These are phyloP conservation scores for Heterocephalus glaber DNA, from an alignment of 2,113 vertebrate species.

Conservation along the genomic window DNA sequence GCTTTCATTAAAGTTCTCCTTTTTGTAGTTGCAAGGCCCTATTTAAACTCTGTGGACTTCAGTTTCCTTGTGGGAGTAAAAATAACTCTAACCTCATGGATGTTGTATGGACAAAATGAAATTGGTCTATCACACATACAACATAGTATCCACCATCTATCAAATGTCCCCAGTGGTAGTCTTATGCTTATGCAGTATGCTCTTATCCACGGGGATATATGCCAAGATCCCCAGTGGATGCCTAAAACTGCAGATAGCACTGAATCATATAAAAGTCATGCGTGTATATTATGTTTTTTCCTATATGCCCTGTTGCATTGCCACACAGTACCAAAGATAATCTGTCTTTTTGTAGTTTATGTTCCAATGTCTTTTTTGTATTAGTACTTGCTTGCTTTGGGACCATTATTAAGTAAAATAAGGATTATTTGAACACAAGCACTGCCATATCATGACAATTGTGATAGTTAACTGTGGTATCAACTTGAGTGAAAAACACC, in stretches of 20 bases:
- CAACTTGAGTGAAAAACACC: neutral
- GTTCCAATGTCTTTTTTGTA: neutral
- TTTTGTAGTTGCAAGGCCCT: neutral
- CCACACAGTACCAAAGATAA: neutral
- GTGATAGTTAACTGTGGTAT: neutral
- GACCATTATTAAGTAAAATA: neutral
- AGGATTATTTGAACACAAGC: neutral
- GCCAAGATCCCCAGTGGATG: neutral
- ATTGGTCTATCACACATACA: neutral
- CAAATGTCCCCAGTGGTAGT: neutral
- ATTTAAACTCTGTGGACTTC: neutral
- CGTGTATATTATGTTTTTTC: neutral
- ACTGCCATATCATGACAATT: neutral
- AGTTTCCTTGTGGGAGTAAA: neutral
- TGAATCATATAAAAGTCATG: neutral
- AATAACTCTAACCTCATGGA: neutral
- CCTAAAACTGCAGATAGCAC: neutral
- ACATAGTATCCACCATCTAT: neutral
- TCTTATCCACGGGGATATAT: neutral
- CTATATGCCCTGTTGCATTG: neutral
- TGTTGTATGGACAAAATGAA: neutral
- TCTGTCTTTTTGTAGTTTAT: neutral
- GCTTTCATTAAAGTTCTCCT: neutral
- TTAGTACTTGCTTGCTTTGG: neutral
- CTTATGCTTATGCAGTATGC: neutral